A percentile compares a stretch with the other conserved stretches of the same genome.
Conservation (phyloP, 2,888 invertebrate genomes). For the Tortricodes alternella region DNA sequence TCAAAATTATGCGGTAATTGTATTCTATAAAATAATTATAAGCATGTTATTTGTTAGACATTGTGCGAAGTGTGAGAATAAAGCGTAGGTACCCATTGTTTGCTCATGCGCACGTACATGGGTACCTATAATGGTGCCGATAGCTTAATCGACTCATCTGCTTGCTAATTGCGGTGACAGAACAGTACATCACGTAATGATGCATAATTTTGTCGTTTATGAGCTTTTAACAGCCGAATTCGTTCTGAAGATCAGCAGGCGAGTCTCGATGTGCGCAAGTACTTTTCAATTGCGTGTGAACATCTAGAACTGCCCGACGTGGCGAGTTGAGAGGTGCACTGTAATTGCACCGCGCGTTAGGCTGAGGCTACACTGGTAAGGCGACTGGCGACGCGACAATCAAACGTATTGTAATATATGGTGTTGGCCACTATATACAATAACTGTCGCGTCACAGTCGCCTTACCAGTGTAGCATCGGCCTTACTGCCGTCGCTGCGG, state of each 20-base stretch:
- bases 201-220: conserved; percentile 33
- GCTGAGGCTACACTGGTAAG: no score
- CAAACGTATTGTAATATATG: no score
- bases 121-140: conserved; percentile 5
- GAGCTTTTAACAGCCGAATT: conserved; percentile 43
- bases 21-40: neutral
- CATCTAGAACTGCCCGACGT: conserved; percentile 58
- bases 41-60: neutral
- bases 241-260: conserved; percentile 41
- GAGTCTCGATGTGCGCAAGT: conserved; percentile 38
- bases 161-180: conserved; percentile 27
- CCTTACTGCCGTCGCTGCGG: no score
- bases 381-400: no score
- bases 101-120: neutral
- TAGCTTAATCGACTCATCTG: conserved; percentile 21
- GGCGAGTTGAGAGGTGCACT: conserved; percentile 35
- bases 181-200: conserved; percentile 30
- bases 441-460: no score
- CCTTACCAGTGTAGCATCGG: no score
- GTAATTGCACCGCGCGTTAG: conserved; percentile 23
- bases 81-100: conserved; percentile 12
- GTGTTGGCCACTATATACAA: no score
- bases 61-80: conserved; percentile 10
- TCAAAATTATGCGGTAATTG: neutral
- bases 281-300: conserved; percentile 65